Evolutionary conservation across 2,797 vertebrate genomes (phyloP).

Genomic region (Hybognathus amarus): DNA sequence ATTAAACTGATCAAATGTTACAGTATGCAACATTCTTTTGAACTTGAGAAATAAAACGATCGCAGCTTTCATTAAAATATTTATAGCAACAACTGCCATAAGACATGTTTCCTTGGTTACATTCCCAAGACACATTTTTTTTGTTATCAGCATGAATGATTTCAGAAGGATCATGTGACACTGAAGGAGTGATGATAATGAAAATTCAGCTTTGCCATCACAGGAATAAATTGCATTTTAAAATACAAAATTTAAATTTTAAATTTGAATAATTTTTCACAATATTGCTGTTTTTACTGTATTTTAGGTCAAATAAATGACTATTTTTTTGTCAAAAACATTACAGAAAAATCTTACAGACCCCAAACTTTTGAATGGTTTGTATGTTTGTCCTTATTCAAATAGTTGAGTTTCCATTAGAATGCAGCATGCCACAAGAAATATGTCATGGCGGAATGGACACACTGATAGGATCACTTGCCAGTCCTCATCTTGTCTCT

Average conservation of each 20-base stretch:
- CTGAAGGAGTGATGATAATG: not conserved
- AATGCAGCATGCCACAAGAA: constrained; percentile 7
- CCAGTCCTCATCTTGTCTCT: not conserved
- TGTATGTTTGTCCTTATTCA: not conserved
- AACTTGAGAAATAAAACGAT: too few relatives aligned
- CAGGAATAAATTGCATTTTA: too few relatives aligned
- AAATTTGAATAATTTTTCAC: too few relatives aligned
- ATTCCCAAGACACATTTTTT: too few relatives aligned
- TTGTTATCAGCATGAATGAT: too few relatives aligned
- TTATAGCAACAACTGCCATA: not conserved
- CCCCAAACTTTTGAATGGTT: not conserved
- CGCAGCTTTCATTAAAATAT: too few relatives aligned
- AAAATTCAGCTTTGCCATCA: not conserved
- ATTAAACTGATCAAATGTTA: not conserved
- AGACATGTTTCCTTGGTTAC: not conserved
- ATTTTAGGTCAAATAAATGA: not conserved
- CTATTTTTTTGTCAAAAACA: too few relatives aligned
- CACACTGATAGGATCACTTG: constrained; percentile 7
- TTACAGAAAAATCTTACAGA: not conserved
- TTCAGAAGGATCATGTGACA: not conserved
- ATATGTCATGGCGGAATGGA: constrained; percentile 34
- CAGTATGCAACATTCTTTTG: not conserved
- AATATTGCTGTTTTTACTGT: too few relatives aligned
- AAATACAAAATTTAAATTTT: too few relatives aligned
- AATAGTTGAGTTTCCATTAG: constrained; percentile 4